These are phyloP conservation scores for Coleophora flavipennella DNA, from an alignment of 2,888 invertebrate species.

Conservation along the genomic window DNA sequence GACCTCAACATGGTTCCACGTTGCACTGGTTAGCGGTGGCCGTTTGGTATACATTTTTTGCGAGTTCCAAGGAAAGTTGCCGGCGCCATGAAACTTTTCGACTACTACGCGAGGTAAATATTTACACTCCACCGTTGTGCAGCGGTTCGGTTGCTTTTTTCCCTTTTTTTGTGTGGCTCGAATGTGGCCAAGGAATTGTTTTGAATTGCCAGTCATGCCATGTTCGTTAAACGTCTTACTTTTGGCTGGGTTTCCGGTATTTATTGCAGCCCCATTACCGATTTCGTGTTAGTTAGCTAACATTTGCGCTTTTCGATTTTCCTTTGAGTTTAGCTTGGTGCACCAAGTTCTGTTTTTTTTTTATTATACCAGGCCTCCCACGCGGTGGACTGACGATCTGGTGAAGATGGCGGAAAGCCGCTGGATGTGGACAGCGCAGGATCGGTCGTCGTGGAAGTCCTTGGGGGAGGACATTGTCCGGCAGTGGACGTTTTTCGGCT, in stretches of 20 bases:
- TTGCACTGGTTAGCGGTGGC: constrained; percentile 6
- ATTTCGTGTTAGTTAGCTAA: no score
- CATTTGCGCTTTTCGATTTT: no score
- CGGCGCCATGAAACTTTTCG: constrained; percentile 55
- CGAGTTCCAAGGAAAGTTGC: constrained; percentile 43
- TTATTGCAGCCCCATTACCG: constrained; percentile 10
- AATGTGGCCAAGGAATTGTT: constrained; percentile 44
- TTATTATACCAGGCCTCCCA: no score
- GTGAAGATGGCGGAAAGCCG: no score
- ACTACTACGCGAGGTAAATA: constrained; percentile 51
- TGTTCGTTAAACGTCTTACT: constrained; percentile 33
- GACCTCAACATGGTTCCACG: neutral
- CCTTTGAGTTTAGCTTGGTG: no score
- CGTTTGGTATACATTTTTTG: constrained; percentile 25
- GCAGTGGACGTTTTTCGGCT: no score
- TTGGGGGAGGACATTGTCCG: no score
- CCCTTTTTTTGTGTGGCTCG: constrained; percentile 47
- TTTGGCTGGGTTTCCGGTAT: constrained; percentile 21
- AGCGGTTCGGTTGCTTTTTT: constrained; percentile 30
- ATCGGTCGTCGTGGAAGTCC: no score
- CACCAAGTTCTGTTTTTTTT: no score
- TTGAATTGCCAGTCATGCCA: constrained; percentile 31
- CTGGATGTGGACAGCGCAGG: no score
- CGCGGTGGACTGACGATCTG: no score
- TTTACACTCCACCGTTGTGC: constrained; percentile 52